These are phyloP conservation scores for Diplodus sargus DNA, from an alignment of 2,797 vertebrate genomes.

Conservation along the genomic window DNA sequence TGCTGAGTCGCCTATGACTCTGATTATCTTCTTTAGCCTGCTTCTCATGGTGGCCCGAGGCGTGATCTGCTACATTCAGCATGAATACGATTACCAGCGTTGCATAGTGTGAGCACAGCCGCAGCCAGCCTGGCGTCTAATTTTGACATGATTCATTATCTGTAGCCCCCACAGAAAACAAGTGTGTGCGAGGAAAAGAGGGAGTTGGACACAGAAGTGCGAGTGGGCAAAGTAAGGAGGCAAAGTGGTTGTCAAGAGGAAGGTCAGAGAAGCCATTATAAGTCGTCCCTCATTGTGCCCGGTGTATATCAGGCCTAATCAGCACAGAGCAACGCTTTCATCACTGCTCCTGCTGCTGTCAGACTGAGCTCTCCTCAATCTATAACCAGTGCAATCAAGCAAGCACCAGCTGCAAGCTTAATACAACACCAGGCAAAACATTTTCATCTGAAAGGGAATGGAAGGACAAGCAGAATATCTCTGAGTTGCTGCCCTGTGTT, in stretches of 20 bases:
- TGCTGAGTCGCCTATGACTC: background rate
- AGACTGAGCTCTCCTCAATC: constrained; percentile 47
- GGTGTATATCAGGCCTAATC: constrained; percentile 66
- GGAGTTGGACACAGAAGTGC: constrained; percentile 15
- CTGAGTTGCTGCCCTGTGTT: background rate
- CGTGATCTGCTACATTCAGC: constrained; percentile 1
- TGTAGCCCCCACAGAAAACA: constrained; percentile 20
- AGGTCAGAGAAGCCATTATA: constrained; percentile 68
- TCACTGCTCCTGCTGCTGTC: constrained; percentile 52
- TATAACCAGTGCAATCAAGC: constrained; percentile 59
- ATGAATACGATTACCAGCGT: background rate
- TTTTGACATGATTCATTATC: constrained; percentile 40
- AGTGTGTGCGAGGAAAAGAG: constrained; percentile 18
- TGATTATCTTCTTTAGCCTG: background rate
- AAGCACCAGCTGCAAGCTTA: constrained; percentile 24
- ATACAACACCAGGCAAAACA: constrained; percentile 14
- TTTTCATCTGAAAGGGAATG: background rate
- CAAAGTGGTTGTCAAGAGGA: constrained; percentile 60
- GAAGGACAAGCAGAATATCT: constrained; percentile 14
- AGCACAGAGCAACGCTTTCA: constrained; percentile 62
- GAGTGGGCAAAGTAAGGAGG: constrained; percentile 38
- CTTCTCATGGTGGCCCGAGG: background rate
- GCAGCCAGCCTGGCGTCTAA: constrained; percentile 5
- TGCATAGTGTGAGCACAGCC: constrained; percentile 17
- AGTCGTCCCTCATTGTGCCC: constrained; percentile 49